phyloP scores from a whole-genome alignment of 2,113 vertebrate species.

The Dromas ardeola region DNA sequence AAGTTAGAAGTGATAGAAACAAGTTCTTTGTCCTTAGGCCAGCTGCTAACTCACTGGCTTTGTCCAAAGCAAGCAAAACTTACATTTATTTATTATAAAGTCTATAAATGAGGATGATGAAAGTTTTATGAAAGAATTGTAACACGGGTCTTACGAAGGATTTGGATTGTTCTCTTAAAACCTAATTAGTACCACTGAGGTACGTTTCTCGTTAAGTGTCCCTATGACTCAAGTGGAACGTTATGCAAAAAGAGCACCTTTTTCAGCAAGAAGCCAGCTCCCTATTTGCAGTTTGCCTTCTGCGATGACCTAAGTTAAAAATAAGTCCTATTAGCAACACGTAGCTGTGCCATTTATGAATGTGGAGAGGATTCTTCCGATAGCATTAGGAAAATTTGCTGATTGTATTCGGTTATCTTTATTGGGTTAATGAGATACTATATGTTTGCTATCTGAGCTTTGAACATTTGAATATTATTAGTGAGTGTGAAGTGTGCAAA shows the following conservation, averaged over 20 bases:
- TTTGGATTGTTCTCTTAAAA: not conserved
- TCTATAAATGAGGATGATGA: not conserved
- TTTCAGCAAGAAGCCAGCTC: not conserved
- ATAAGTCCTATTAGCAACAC: not conserved
- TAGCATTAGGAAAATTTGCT: not conserved
- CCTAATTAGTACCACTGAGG: not conserved
- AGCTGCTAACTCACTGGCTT: not conserved
- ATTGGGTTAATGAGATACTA: not conserved
- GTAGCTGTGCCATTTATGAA: not conserved
- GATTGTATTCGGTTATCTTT: not conserved
- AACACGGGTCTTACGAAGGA: not conserved
- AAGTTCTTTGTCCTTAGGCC: not conserved
- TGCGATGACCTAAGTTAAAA: not conserved
- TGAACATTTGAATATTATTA: not conserved
- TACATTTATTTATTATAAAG: not conserved
- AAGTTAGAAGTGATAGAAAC: not conserved
- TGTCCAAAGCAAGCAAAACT: not conserved
- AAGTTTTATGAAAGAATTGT: not conserved
- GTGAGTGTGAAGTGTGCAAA: not conserved
- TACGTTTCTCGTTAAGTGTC: not conserved
- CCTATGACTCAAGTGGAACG: rapidly evolving
- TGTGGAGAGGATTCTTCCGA: not conserved
- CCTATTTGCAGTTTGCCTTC: not conserved
- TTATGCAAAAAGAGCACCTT: not conserved
- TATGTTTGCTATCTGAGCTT: not conserved